Evolutionary conservation across 2,797 vertebrate genomes (phyloP), one percentile per base, ranked within the genome.

Genomic region (Lutjanus argentimaculatus): DNA sequence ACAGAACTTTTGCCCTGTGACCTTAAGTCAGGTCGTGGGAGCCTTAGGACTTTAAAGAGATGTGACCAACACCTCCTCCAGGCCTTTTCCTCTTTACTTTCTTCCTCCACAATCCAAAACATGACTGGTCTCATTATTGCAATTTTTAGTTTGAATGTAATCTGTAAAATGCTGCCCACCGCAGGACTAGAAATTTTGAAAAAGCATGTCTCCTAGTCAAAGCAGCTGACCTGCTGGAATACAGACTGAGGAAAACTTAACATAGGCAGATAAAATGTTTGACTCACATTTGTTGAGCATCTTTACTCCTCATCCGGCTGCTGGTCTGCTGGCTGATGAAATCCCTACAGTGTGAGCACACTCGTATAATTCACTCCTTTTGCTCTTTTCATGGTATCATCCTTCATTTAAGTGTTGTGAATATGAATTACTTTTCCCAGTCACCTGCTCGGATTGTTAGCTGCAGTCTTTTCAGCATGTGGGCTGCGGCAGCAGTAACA

Each of bases 401-500:
- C 67, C 49, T 56, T 19, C 53, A 16, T 15, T 51, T 46, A 21
- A 52, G 25, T 56, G 49, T 67, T 2, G 3, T 56, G 42, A 49
- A 48, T 7, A 11, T n/a, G 8, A 53, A 45, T 16, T 11, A 48
- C 16, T 53, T n/a, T 48, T 30, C 63, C 22, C 76, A 45, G 42
- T 59, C 72, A 72, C 72, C 68, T 78, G 66, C 76, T 68, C 42
- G 21, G 57, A 62, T 25, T 22, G 45, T 59, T n/a, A 62, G 52
- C 66, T 78, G 84, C 67, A 77, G 63, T 25, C 64, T 65, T 21
- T 56, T 49, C 66, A 45, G 67, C 75, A 66, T 5, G 10, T 66
- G 63, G 42, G 42, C 57, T 56, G 70, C 80, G 67, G 85, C 84
- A 82, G 79, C 77, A 71, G 67, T 67, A 40, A 53, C 58, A 43